Conservation (phyloP, 2,888 invertebrate species). For the Rapana venosa region DNA sequence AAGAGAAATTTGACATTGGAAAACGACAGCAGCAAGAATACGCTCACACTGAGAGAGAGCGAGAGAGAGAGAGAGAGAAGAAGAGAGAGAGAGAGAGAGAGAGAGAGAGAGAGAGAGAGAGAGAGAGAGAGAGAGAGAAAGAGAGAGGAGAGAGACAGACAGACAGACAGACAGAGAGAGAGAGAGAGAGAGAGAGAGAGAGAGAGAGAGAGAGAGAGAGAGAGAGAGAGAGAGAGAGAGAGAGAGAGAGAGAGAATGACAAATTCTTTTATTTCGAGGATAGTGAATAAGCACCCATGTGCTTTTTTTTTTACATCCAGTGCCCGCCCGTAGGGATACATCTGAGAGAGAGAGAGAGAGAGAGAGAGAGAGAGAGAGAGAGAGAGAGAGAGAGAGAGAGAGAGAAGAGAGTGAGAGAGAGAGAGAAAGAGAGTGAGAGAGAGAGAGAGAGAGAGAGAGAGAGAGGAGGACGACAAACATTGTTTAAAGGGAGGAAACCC, state of each 20-base stretch:
- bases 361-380: not conserved
- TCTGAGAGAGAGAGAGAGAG: not conserved
- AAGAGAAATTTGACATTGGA: no score
- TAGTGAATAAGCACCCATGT: no score
- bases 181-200: not conserved
- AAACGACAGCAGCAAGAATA: not conserved
- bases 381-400: conserved; percentile 6
- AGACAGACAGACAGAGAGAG: conserved; percentile 12
- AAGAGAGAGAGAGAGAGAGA: conserved; percentile 10
- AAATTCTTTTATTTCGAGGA: no score
- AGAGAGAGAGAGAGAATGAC: not conserved
- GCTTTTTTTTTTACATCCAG: not conserved
- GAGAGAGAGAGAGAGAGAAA: conserved; percentile 4
- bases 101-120: conserved; percentile 13
- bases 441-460: not conserved
- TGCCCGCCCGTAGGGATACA: not conserved
- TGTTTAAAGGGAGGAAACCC: not conserved
- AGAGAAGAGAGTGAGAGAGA: not conserved
- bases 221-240: no score
- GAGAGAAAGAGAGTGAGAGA: not conserved
- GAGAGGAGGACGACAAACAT: not conserved
- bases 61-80: not conserved
- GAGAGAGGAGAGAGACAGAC: not conserved
- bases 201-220: not conserved
- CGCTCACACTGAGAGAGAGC: not conserved